phyloP scores from a whole-genome alignment of 2,113 vertebrate species.

The Kobus ellipsiprymnus region DNA sequence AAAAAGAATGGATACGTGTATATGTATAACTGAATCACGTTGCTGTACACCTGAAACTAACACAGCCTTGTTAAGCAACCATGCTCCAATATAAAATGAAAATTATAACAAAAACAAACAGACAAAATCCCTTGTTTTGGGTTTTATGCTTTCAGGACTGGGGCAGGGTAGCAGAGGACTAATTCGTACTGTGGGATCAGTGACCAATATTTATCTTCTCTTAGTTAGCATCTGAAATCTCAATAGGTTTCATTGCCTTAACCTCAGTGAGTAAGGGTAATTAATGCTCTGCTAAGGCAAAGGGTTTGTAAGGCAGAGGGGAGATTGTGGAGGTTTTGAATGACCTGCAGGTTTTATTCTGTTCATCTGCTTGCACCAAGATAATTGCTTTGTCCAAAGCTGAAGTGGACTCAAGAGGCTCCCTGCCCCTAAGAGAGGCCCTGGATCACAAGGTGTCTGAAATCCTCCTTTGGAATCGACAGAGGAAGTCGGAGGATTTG shows the following conservation, averaged over 20 bases:
- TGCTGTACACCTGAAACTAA: background rate
- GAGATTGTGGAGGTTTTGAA: background rate
- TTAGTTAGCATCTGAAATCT: background rate
- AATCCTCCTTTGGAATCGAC: background rate
- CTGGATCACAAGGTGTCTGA: background rate
- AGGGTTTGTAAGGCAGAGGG: background rate
- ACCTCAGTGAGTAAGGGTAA: background rate
- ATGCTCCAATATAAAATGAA: background rate
- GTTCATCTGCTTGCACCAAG: background rate
- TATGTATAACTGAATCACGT: background rate
- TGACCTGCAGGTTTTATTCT: background rate
- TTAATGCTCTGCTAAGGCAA: background rate
- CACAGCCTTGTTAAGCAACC: background rate
- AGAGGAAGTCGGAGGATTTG: slow-evolving; percentile 10
- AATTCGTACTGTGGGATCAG: background rate
- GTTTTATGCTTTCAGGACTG: background rate
- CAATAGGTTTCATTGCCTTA: background rate
- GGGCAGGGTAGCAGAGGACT: background rate
- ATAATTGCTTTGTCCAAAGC: background rate
- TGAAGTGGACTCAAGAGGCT: background rate
- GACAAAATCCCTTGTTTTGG: background rate
- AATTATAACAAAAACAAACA: background rate
- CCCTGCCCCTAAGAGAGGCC: background rate
- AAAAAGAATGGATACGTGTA: background rate
- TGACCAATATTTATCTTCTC: background rate